A percentile compares a stretch with the other conserved stretches of the same genome.
phyloP scores from a whole-genome alignment of 2,797 vertebrate species.

The Clarias laeviceps region DNA sequence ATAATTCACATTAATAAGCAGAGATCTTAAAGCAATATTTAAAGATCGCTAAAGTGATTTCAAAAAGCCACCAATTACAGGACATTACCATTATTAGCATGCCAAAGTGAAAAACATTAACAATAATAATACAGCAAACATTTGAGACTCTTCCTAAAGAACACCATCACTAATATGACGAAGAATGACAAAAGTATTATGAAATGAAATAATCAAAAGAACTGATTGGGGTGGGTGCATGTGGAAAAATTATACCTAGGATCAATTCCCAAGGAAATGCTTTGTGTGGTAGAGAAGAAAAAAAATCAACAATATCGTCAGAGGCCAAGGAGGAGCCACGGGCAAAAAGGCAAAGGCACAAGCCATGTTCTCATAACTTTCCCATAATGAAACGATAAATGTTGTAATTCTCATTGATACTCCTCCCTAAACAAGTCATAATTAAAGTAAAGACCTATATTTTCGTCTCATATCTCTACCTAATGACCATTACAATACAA shows the following conservation, averaged over 20 bases:
- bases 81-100: conserved; percentile 19
- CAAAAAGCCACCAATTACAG: background rate
- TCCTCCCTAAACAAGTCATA: conserved; percentile 20
- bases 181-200: conserved; percentile 25
- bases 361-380: conserved; percentile 13
- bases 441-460: conserved; percentile 22
- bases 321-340: conserved; percentile 70
- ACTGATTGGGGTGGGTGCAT: conserved; percentile 48
- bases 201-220: conserved; percentile 13
- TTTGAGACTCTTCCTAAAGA: conserved; percentile 11
- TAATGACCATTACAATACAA: conserved; percentile 9
- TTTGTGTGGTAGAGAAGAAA: conserved; percentile 76
- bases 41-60: background rate
- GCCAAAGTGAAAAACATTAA: conserved; percentile 28
- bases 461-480: conserved; percentile 19
- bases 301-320: conserved; percentile 73
- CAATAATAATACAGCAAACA: conserved; percentile 29
- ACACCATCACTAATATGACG: conserved; percentile 29
- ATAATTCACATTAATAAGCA: background rate
- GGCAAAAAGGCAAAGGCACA: conserved; percentile 51
- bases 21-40: conserved; percentile 9
- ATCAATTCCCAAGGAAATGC: conserved; percentile 87
- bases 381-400: conserved; percentile 46
- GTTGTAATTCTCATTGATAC: conserved; percentile 49
- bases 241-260: conserved; percentile 77